Conservation (phyloP, 37 sponge, comb jelly and placozoan species). For the Beroe ovata region DNA sequence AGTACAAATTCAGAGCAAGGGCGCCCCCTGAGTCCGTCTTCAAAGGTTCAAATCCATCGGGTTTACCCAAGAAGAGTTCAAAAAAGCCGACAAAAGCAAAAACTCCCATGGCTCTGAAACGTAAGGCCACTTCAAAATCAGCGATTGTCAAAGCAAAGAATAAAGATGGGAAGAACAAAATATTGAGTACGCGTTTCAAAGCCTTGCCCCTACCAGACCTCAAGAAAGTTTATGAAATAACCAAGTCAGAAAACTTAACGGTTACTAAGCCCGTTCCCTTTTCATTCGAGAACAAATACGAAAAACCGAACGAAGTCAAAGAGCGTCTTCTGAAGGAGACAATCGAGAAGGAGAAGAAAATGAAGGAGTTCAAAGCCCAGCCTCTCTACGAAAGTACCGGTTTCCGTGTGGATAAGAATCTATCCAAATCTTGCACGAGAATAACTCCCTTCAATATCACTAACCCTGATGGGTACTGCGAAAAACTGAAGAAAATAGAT, state of each 20-base stretch:
- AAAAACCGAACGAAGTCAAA: slow-evolving; percentile 11
- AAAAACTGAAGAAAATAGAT: slow-evolving; percentile 15
- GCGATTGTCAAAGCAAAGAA: slow-evolving; percentile 27
- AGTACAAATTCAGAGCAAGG: slow-evolving; percentile 34
- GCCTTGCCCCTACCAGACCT: slow-evolving; percentile 49
- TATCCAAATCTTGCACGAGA: slow-evolving; percentile 25
- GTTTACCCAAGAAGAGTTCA: slow-evolving; percentile 18
- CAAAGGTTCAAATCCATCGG: neutral
- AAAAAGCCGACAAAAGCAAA: slow-evolving; percentile 16
- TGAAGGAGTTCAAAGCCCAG: slow-evolving; percentile 58
- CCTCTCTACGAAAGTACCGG: slow-evolving; percentile 32
- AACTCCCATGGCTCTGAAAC: slow-evolving; percentile 44
- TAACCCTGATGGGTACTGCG: slow-evolving; percentile 39
- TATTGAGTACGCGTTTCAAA: neutral
- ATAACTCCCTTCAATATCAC: slow-evolving; percentile 37
- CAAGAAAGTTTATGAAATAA: slow-evolving; percentile 26
- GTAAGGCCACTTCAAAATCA: neutral
- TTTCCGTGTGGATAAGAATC: slow-evolving; percentile 15
- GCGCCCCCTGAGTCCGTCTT: neutral
- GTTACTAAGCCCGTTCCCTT: slow-evolving; percentile 31
- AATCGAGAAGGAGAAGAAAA: slow-evolving; percentile 38
- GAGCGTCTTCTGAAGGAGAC: neutral
- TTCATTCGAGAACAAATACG: slow-evolving; percentile 29
- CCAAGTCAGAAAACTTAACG: neutral
- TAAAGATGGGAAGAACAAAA: neutral